Conservation (phyloP, 2,888 invertebrate genomes). For the Nephrotoma appendiculata region DNA sequence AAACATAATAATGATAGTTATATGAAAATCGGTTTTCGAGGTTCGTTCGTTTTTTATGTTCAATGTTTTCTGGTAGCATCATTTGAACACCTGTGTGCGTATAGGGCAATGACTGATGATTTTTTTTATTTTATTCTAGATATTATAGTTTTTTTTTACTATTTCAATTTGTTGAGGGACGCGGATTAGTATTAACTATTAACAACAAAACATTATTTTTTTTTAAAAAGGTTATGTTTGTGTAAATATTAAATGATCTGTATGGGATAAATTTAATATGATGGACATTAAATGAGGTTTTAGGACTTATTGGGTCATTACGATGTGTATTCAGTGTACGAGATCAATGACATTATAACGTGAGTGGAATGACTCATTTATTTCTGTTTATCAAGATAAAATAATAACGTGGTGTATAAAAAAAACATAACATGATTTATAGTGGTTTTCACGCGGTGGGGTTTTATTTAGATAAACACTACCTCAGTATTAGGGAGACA, state of each 20-base stretch:
- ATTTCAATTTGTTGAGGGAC: background rate
- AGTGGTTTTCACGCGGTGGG: background rate
- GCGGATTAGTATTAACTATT: background rate
- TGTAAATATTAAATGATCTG: background rate
- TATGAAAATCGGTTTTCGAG: background rate
- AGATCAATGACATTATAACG: background rate
- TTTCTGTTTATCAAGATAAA: background rate
- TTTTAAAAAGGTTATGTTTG: background rate
- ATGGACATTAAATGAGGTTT: background rate
- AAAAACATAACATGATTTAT: background rate
- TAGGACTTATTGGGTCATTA: background rate
- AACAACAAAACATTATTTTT: background rate
- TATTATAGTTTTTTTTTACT: background rate
- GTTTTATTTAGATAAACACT: no score
- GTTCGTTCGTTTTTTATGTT: background rate
- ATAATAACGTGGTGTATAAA: background rate
- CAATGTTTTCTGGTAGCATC: constrained; percentile 1
- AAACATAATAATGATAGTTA: background rate
- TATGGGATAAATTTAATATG: background rate
- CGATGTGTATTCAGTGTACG: background rate
- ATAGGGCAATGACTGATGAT: constrained; percentile 4
- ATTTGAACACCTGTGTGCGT: constrained; percentile 4
- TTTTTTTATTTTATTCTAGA: background rate
- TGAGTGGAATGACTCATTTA: background rate
- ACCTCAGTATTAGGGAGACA: no score